Base-by-base conservation (phyloP, 2,888 invertebrate genomes). In the Phanerotoma sp. region DNA sequence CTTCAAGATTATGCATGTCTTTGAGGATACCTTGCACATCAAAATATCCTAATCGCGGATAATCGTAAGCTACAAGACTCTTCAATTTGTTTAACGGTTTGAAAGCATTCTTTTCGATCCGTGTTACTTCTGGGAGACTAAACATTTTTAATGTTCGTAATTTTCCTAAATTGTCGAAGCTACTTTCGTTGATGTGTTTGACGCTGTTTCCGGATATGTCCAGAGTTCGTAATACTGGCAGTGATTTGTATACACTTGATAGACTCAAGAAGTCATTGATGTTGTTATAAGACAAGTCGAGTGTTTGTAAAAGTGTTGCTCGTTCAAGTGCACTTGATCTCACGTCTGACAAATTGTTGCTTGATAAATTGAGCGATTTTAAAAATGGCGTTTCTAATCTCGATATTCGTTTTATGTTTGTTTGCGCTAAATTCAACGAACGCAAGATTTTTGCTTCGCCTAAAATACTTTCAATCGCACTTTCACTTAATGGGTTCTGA, bases 401-500 rank as follows among this genome's bases (percentile, higher is more conserved):
- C 0, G 83, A 83, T 0, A 91, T 79, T 7, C 79, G 77, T 56
- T 79, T 82, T 28, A 94, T 87, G 10, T 89, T 89, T 4, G 91
- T 91, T 9, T 87, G 86, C 0, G 93, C 92, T 48, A 95, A 79
- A 75, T 91, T 92, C 11, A 95, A 78, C 54, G 87, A 86, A 37
- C 92, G 79, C 0, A 92, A 87, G 0, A 93, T 92, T 79, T 94
- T 95, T 0, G 94, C 94, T 72, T 94, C 93, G 22, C 88, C 89
- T 2, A 95, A 77, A 51, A 95, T 84, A 70, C 88, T 89, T 41
- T 78, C 82, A 0, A 93, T 81, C 0, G 93, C 86, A 65, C 87
- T 86, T 50, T 83, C 81, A 2, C 87, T 86, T 1, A 95, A 74
- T 0, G 93, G 92, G 80, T 94, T 95, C 62, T 86, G 89, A 3